phyloP scores from a whole-genome alignment of 2,113 vertebrate genomes.

The Triplophysa tibetana region DNA sequence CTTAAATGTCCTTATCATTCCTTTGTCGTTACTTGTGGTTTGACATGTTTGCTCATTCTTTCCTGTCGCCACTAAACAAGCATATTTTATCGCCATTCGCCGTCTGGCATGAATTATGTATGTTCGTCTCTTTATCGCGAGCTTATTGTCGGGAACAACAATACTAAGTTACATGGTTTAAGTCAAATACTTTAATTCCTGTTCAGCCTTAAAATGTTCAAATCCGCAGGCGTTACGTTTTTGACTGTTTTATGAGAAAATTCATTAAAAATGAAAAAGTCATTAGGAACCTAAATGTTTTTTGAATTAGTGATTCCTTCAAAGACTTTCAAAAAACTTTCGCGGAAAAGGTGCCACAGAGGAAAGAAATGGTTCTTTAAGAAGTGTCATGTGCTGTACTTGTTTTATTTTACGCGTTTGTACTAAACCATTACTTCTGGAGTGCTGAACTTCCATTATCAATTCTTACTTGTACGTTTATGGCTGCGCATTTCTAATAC shows the following conservation, averaged over 20 bases:
- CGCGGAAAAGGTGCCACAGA: too few species aligned
- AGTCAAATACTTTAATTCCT: too few species aligned
- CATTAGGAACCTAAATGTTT: too few species aligned
- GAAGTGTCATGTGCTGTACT: too few species aligned
- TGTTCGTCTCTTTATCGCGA: slow-evolving; percentile 72
- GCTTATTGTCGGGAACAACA: slow-evolving; percentile 81
- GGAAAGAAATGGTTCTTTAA: too few species aligned
- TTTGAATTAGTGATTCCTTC: too few species aligned
- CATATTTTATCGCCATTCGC: slow-evolving; percentile 77
- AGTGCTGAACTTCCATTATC: not conserved
- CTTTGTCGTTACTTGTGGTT: slow-evolving; percentile 72
- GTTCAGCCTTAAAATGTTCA: too few species aligned
- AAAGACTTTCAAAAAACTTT: too few species aligned
- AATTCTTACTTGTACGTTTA: slow-evolving; percentile 20
- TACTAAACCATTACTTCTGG: not conserved
- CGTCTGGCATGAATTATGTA: slow-evolving; percentile 74
- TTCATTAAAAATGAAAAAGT: too few species aligned
- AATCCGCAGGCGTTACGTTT: too few species aligned
- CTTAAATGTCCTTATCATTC: slow-evolving; percentile 79
- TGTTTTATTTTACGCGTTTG: slow-evolving; percentile 18
- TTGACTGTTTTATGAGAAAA: too few species aligned
- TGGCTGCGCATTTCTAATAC: slow-evolving; percentile 16
- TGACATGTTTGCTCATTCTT: slow-evolving; percentile 74
- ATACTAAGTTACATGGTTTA: too few species aligned
- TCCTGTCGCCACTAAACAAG: slow-evolving; percentile 81